Conservation (phyloP, 1,140 invertebrate genomes). For the Bemisia tabaci region DNA sequence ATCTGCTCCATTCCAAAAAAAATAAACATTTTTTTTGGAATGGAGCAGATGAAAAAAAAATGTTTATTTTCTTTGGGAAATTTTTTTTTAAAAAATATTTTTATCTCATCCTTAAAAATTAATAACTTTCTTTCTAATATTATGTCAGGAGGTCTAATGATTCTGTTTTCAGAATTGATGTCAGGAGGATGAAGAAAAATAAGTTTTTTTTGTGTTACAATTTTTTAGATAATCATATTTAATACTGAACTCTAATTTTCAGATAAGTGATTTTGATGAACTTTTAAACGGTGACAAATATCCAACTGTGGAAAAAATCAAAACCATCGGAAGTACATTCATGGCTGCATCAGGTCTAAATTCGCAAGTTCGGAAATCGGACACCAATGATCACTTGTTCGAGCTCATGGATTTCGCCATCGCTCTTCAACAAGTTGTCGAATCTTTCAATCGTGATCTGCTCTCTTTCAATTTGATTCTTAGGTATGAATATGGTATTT, state of each 20-base stretch:
- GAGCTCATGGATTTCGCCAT: conserved; percentile 78
- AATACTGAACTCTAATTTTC: conserved; percentile 27
- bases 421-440: conserved; percentile 72
- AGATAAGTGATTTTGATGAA: conserved; percentile 83
- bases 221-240: too few relatives aligned
- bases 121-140: too few relatives aligned
- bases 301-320: conserved; percentile 89
- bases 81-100: too few relatives aligned
- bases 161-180: too few relatives aligned
- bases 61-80: too few relatives aligned
- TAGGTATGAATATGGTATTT: conserved; percentile 61
- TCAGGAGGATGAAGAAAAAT: too few relatives aligned
- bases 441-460: conserved; percentile 76
- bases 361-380: conserved; percentile 37
- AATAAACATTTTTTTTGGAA: too few relatives aligned
- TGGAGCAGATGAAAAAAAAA: too few relatives aligned
- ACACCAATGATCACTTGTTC: conserved; percentile 51
- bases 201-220: too few relatives aligned
- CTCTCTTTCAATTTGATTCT: conserved; percentile 82
- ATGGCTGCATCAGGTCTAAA: conserved; percentile 95
- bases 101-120: too few relatives aligned
- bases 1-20: too few relatives aligned
- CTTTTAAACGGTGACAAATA: conserved; percentile 68
- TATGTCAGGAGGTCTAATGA: too few relatives aligned
- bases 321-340: conserved; percentile 92